Conservation (phyloP, 2,888 invertebrate species). For the Lingula anatina region DNA sequence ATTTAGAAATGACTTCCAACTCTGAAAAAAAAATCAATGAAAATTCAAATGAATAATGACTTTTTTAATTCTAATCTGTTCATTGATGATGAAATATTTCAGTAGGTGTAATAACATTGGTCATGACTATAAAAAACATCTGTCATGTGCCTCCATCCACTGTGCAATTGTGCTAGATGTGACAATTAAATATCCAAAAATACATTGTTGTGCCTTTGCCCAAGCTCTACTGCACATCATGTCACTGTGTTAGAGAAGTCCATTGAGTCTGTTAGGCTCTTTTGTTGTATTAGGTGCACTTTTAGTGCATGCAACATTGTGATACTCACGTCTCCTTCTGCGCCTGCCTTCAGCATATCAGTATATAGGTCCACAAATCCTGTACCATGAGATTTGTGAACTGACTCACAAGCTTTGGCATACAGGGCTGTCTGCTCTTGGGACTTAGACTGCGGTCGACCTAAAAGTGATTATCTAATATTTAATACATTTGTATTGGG, state of each 20-base stretch:
- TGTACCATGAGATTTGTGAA: constrained; percentile 26
- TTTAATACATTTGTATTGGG: no score
- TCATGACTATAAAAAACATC: no score
- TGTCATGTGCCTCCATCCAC: no score
- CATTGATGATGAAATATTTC: background rate
- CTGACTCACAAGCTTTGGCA: constrained; percentile 27
- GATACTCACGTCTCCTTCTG: constrained; percentile 2
- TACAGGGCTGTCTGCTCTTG: constrained; percentile 27
- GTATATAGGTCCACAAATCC: constrained; percentile 33
- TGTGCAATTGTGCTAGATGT: no score
- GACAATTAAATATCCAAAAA: no score
- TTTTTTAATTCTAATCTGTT: background rate
- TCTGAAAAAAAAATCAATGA: constrained; percentile 13
- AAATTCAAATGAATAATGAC: background rate
- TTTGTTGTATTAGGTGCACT: no score
- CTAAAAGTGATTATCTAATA: constrained; percentile 12
- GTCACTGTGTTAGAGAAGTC: no score
- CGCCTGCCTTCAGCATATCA: constrained; percentile 34
- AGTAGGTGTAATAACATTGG: background rate
- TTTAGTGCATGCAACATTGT: no score
- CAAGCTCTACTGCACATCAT: no score
- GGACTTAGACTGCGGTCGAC: constrained; percentile 15
- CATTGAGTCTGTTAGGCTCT: no score
- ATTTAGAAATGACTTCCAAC: constrained; percentile 26
- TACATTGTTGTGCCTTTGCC: no score